phyloP scores from a whole-genome alignment of 2,113 vertebrate genomes.

The Callipepla squamata region DNA sequence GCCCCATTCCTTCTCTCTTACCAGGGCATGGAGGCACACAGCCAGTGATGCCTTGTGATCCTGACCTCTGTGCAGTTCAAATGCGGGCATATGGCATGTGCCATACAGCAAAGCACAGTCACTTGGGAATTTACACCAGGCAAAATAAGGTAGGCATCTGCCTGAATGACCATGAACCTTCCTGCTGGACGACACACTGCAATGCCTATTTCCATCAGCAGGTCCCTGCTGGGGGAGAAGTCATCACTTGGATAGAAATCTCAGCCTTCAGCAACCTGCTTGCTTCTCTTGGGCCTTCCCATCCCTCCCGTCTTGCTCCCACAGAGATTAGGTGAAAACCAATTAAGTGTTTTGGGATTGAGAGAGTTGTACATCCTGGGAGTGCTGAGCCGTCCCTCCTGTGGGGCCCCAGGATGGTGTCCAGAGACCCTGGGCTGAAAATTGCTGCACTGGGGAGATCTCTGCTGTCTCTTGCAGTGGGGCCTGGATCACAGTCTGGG shows the following conservation, averaged over 20 bases:
- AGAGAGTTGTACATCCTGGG: background rate
- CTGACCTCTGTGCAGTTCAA: background rate
- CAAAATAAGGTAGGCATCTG: background rate
- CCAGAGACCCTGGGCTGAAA: background rate
- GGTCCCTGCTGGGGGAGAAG: background rate
- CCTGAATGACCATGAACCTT: background rate
- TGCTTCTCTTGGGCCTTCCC: background rate
- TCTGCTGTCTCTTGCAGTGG: background rate
- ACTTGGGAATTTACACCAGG: background rate
- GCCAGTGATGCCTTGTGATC: background rate
- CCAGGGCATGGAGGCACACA: background rate
- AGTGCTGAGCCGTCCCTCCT: background rate
- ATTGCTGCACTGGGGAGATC: accelerated
- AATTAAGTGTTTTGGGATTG: background rate
- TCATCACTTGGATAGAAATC: background rate
- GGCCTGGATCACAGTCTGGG: background rate
- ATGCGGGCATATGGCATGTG: too few species aligned
- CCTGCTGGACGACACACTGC: background rate
- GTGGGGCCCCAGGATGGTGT: too few species aligned
- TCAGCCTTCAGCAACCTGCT: background rate
- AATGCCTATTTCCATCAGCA: accelerated
- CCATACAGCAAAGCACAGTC: background rate
- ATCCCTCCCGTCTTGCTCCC: background rate
- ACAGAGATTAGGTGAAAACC: background rate
- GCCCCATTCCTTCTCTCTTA: background rate